A percentile compares a stretch with the other conserved stretches of the same genome.
Conservation (phyloP, 2,888 invertebrate genomes). For the Microchrysa polita region DNA sequence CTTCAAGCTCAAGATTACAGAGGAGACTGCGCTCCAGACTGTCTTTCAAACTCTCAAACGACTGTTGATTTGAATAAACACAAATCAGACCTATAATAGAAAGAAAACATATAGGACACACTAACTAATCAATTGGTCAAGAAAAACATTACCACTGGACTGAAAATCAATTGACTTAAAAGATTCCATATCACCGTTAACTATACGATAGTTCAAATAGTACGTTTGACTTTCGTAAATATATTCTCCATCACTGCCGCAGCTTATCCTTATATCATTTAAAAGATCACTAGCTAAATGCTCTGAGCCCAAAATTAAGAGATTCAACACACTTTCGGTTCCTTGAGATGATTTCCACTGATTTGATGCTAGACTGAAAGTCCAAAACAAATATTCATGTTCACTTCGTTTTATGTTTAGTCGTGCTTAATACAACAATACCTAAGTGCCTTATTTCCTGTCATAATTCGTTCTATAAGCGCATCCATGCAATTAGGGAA, state of each 20-base stretch:
- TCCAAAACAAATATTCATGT: conserved; percentile 7
- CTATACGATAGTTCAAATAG: conserved; percentile 84
- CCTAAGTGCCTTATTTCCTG: conserved; percentile 68
- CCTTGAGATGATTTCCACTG: conserved; percentile 56
- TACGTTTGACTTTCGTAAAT: conserved; percentile 81
- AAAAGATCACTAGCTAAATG: conserved; percentile 88
- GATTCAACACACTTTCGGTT: conserved; percentile 71
- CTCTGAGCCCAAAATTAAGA: conserved; percentile 87
- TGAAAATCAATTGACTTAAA: conserved; percentile 86
- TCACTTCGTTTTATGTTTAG: neutral
- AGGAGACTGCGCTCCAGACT: conserved; percentile 91
- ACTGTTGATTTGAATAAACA: conserved; percentile 89
- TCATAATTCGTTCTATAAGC: conserved; percentile 76
- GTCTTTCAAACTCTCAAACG: conserved; percentile 90
- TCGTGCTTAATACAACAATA: neutral
- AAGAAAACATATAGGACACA: conserved; percentile 29
- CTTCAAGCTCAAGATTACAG: conserved; percentile 89
- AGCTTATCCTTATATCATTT: conserved; percentile 84
- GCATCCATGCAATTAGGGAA: conserved; percentile 84
- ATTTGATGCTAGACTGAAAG: conserved; percentile 55
- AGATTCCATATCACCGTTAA: conserved; percentile 88
- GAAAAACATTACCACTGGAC: conserved; percentile 78
- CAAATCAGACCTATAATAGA: conserved; percentile 76
- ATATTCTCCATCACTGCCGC: conserved; percentile 85
- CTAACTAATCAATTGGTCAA: conserved; percentile 32